These are phyloP conservation scores for Toxotes lorentzi DNA, from an alignment of 2,797 vertebrate genomes.

Conservation along the genomic window DNA sequence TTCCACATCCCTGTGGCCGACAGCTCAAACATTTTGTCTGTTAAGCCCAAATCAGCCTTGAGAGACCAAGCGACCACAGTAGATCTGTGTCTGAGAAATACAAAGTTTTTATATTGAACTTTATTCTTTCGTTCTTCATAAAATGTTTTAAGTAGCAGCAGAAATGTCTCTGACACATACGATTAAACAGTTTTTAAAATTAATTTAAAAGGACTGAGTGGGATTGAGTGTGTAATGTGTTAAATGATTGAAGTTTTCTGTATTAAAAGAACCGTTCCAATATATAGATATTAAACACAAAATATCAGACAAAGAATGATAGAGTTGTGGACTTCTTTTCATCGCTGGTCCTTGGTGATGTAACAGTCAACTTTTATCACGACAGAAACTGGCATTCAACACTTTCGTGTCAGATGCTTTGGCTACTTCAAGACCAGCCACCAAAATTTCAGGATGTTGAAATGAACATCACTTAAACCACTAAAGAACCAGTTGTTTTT, in stretches of 20 bases:
- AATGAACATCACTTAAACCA: constrained; percentile 1
- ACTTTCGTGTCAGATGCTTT: not conserved
- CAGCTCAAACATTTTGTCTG: constrained; percentile 46
- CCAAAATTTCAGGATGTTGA: not conserved
- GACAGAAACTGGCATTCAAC: not conserved
- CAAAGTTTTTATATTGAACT: constrained; percentile 18
- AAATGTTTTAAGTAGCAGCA: constrained; percentile 13
- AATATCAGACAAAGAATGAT: not conserved
- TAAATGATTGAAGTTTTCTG: not conserved
- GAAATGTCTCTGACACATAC: not conserved
- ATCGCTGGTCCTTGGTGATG: not conserved
- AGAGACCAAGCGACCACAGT: constrained; percentile 34
- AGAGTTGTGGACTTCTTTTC: not conserved
- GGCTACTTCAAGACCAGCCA: constrained; percentile 2
- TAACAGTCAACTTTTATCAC: not conserved
- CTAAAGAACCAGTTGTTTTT: not conserved
- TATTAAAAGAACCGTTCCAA: not conserved
- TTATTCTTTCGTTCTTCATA: constrained; percentile 10
- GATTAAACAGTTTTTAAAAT: no score
- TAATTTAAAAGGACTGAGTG: no score
- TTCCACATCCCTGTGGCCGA: constrained; percentile 44
- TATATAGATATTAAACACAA: not conserved
- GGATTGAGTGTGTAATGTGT: not conserved
- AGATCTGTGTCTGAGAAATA: constrained; percentile 24
- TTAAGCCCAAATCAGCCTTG: constrained; percentile 45